Evolutionary conservation across 2,888 invertebrate species (phyloP), one percentile per base, ranked within the genome.

Genomic region (Microchrysa polita): DNA sequence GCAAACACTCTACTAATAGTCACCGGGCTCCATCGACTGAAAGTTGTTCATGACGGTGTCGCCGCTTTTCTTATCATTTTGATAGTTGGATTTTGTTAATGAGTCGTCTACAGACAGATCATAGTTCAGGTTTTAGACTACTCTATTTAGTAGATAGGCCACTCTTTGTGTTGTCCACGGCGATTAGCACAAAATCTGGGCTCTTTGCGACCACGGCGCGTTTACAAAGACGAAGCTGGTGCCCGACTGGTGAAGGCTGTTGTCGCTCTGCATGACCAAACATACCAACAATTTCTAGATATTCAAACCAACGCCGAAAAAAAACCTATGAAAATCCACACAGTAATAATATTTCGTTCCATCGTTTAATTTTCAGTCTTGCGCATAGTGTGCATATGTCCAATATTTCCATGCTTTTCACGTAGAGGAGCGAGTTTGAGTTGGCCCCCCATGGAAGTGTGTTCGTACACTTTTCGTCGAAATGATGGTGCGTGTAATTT

Each of bases 371-470:
- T 65, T 65, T 48, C 57, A 16, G 69, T 57, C 69, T 55, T 69
- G 69, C 69, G 57, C 69, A 69, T 40, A 14, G 14, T 9, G 16
- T 14, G 52, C 16, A 60, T 34, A 40, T 55, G 27, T 57, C 20
- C 34, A 57, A 27, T 22, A 67, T 69, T 69, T 69, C 18, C 69
- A 69, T 55, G 57, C 27, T 69, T 69, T 69, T 69, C 69, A 69
- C 57, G 57, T 40, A 48, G 48, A 5, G n/a, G 7, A 40, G 61
- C 14, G 16, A 0, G 5, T 7, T 27, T 60, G 10, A 20, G 14
- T 18, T 18, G 34, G 61, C 27, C 27, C n/a, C 27, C 27, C 27
- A 34, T 34, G 27, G 27, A 34, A 34, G 7, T 34, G 7, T 7
- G 2, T 34, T n/a, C 23, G 14, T 65, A 65, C 65, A 65, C 48